phyloP scores from a whole-genome alignment of 2,113 vertebrate genomes.

The Xiphorhynchus elegans region DNA sequence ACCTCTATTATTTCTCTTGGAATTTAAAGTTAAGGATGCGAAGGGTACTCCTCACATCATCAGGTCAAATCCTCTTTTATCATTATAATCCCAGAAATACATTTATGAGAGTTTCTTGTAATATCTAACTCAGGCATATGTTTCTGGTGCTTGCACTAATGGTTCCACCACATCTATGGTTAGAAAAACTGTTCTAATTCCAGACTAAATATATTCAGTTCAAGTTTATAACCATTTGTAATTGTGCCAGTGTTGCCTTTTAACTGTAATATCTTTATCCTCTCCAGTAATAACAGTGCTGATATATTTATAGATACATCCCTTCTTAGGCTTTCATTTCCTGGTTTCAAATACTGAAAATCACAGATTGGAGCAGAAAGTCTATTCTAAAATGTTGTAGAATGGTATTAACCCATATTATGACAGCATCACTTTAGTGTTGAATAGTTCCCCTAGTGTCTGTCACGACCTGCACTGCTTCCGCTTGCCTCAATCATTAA shows the following conservation, averaged over 20 bases:
- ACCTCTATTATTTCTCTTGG: not conserved
- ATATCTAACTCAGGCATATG: not conserved
- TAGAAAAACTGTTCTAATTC: not conserved
- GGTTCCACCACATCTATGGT: not conserved
- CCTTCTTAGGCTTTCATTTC: not conserved
- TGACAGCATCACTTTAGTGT: not conserved
- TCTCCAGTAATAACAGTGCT: not conserved
- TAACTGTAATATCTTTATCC: not conserved
- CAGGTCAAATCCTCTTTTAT: not conserved
- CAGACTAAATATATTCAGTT: not conserved
- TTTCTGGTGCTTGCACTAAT: not conserved
- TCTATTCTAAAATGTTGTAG: not conserved
- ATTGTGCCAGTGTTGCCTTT: not conserved
- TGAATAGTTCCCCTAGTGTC: not conserved
- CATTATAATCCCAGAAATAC: not conserved
- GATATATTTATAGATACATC: constrained; percentile 5
- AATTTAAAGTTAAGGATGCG: not conserved
- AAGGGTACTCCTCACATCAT: not conserved
- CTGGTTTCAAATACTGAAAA: not conserved
- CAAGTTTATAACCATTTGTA: not conserved
- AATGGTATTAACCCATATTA: not conserved
- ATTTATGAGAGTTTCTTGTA: not conserved
- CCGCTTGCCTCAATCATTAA: not conserved
- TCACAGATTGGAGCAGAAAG: not conserved
- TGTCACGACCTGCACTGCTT: not conserved